phyloP scores from a whole-genome alignment of 92 coral and sea anemone species.

The Porites evermanni region DNA sequence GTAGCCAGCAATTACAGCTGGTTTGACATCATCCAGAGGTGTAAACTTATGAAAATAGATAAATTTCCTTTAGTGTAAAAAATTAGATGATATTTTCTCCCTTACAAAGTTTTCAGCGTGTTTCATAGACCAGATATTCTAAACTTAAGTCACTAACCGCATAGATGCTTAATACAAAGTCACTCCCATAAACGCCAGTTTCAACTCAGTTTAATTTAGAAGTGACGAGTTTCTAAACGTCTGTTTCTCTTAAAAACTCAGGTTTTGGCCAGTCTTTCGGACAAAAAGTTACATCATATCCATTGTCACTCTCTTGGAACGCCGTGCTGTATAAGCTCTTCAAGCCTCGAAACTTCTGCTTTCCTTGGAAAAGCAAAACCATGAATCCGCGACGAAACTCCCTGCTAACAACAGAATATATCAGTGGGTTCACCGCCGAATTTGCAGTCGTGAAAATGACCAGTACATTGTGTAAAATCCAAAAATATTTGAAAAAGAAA shows the following conservation, averaged over 20 bases:
- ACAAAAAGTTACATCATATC: not conserved
- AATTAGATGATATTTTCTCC: too few species aligned
- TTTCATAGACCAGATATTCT: not conserved
- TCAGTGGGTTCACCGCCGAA: conserved; percentile 72
- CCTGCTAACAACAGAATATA: conserved; percentile 72
- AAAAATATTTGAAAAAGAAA: conserved; percentile 34
- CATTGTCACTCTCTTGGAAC: not conserved
- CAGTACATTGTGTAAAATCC: conserved; percentile 64
- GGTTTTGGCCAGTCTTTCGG: conserved; percentile 50
- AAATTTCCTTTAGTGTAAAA: too few species aligned
- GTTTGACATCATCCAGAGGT: conserved; percentile 5
- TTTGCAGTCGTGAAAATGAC: conserved; percentile 54
- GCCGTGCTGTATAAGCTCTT: not conserved
- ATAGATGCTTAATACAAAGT: not conserved
- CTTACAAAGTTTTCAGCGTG: not conserved
- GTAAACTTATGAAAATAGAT: not conserved
- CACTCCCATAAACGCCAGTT: not conserved
- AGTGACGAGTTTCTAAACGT: not conserved
- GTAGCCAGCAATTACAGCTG: not conserved
- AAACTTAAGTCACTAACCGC: not conserved
- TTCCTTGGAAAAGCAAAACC: conserved; percentile 21
- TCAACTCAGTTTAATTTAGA: not conserved
- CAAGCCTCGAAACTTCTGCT: not conserved
- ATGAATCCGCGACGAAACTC: conserved; percentile 74
- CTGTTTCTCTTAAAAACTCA: conserved; percentile 45